phyloP scores from a whole-genome alignment of 2,888 invertebrate species.

The Temnothorax ravouxi region DNA sequence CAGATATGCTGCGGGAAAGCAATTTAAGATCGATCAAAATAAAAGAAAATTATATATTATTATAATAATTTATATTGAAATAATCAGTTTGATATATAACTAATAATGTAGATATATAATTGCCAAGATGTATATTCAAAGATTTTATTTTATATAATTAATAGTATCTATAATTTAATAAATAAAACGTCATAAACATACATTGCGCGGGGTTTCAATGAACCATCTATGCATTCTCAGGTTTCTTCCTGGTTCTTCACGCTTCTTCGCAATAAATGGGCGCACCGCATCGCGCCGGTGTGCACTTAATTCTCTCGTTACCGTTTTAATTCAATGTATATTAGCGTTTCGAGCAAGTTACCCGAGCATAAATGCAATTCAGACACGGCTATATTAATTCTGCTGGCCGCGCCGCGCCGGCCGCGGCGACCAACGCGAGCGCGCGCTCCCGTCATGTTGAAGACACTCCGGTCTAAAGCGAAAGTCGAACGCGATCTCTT shows the following conservation, averaged over 20 bases:
- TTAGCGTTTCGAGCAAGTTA: conserved; percentile 45
- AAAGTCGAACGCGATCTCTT: conserved; percentile 64
- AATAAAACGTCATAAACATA: background rate
- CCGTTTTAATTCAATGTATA: conserved; percentile 26
- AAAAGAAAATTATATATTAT: background rate
- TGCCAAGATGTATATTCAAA: background rate
- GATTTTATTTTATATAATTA: background rate
- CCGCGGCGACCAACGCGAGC: conserved; percentile 38
- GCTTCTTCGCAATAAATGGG: conserved; percentile 36
- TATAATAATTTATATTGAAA: background rate
- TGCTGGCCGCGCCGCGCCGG: conserved; percentile 33
- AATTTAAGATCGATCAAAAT: background rate
- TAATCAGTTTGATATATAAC: background rate
- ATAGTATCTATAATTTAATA: background rate
- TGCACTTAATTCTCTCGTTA: conserved; percentile 43
- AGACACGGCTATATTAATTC: conserved; percentile 39
- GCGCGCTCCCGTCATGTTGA: conserved; percentile 58
- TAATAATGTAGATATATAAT: background rate
- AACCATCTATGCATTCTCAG: background rate
- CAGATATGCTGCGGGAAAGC: background rate
- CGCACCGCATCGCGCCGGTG: conserved; percentile 26
- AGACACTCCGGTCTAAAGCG: conserved; percentile 69
- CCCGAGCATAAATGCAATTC: conserved; percentile 54
- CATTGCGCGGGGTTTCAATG: background rate
- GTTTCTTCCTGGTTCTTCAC: background rate